These are phyloP conservation scores for Chymomyza amoena DNA, from an alignment of 2,888 invertebrate species.

Conservation along the genomic window DNA sequence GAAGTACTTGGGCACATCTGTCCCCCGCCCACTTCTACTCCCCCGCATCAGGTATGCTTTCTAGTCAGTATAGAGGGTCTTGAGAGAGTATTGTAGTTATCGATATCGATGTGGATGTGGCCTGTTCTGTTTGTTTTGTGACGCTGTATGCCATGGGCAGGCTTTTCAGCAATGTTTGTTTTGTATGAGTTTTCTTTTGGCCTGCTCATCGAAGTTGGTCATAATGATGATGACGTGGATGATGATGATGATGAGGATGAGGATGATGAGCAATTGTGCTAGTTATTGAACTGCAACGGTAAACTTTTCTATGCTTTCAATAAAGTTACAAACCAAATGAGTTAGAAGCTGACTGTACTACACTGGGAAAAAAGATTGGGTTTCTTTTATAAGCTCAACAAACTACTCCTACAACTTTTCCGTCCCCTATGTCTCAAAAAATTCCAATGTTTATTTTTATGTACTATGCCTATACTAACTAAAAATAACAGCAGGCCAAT, in stretches of 20 bases:
- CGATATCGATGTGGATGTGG: not conserved
- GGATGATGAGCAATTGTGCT: conserved; percentile 45
- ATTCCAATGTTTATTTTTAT: conserved; percentile 50
- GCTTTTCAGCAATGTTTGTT: conserved; percentile 44
- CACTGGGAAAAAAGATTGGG: too few relatives aligned
- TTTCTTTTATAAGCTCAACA: too few relatives aligned
- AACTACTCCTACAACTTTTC: not conserved
- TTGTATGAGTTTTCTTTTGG: conserved; percentile 34
- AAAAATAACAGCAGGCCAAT: conserved; percentile 35
- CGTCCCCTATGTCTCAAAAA: not conserved
- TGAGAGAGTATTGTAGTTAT: conserved; percentile 6
- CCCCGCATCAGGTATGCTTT: not conserved
- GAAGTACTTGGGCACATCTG: conserved; percentile 28
- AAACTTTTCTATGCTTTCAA: not conserved
- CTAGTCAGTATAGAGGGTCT: not conserved
- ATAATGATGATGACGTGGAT: not conserved
- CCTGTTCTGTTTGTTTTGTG: not conserved
- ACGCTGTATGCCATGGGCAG: conserved; percentile 7
- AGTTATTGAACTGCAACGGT: conserved; percentile 25
- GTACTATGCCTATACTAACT: conserved; percentile 11
- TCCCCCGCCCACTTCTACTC: not conserved
- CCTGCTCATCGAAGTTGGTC: conserved; percentile 8
- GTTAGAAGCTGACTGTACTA: too few relatives aligned
- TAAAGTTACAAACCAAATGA: not conserved
- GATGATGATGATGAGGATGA: not conserved